phyloP scores from a whole-genome alignment of 2,113 vertebrate species.

The Strigops habroptila region DNA sequence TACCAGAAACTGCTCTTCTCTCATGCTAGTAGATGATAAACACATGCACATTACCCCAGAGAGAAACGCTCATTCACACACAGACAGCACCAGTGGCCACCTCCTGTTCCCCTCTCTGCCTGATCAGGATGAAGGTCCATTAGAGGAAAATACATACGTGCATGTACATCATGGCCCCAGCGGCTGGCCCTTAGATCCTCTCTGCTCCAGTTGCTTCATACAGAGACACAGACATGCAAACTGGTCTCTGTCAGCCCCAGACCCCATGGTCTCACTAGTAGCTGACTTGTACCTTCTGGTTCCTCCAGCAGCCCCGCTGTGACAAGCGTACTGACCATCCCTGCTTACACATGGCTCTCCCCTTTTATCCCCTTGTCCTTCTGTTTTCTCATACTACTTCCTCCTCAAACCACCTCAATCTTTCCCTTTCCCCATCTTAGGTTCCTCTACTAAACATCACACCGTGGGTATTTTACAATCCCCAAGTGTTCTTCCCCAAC shows the following conservation, averaged over 20 bases:
- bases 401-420: background rate
- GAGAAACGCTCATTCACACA: background rate
- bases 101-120: background rate
- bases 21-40: background rate
- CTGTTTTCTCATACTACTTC: background rate
- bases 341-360: background rate
- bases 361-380: background rate
- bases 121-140: background rate
- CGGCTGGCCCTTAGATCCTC: background rate
- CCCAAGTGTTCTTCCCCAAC: background rate
- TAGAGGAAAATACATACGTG: rapidly evolving
- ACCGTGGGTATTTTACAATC: background rate
- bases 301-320: background rate
- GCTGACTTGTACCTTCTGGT: background rate
- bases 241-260: background rate
- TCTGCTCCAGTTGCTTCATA: background rate
- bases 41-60: rapidly evolving
- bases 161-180: rapidly evolving
- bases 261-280: too few species aligned
- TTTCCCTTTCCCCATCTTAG: background rate
- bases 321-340: rapidly evolving
- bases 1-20: background rate
- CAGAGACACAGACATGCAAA: background rate
- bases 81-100: background rate
- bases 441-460: background rate